These are phyloP conservation scores for Diachasmimorpha longicaudata DNA, from an alignment of 1,140 invertebrate genomes.

Conservation along the genomic window DNA sequence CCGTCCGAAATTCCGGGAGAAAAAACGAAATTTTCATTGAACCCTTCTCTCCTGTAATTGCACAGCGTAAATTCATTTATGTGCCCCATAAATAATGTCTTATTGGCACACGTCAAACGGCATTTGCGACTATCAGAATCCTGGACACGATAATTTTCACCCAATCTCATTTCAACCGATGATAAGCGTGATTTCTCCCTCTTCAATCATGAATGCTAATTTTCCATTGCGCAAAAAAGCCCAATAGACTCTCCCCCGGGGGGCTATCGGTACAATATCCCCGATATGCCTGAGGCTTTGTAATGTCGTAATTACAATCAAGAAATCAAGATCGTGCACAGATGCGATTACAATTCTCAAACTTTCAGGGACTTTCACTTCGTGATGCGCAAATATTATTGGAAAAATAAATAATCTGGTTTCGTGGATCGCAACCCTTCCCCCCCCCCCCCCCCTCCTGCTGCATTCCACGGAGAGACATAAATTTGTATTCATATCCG, in stretches of 20 bases:
- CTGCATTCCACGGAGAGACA: not conserved
- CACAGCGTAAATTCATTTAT: too few relatives aligned
- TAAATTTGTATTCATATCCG: not conserved
- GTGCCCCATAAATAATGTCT: not conserved
- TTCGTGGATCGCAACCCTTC: not conserved
- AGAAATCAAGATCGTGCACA: slow-evolving; percentile 9
- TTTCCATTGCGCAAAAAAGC: not conserved
- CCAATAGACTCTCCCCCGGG: not conserved
- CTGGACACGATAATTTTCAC: not conserved
- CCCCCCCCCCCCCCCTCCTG: not conserved
- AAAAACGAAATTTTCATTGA: not conserved
- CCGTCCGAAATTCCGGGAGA: too few relatives aligned
- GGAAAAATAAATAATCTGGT: not conserved
- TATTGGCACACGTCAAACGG: not conserved
- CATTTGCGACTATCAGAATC: not conserved
- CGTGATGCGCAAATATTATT: not conserved
- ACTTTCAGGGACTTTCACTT: slow-evolving; percentile 16
- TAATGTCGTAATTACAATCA: slow-evolving; percentile 3
- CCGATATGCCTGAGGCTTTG: not conserved
- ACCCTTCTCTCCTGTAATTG: too few relatives aligned
- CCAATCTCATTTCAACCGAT: not conserved
- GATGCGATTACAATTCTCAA: not conserved
- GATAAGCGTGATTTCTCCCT: not conserved
- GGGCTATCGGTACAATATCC: not conserved
- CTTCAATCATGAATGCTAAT: not conserved